A percentile compares a stretch with the other conserved stretches of the same genome.
These are phyloP conservation scores for Chymomyza fuscimana DNA, from an alignment of 2,888 invertebrate genomes.

Conservation along the genomic window DNA sequence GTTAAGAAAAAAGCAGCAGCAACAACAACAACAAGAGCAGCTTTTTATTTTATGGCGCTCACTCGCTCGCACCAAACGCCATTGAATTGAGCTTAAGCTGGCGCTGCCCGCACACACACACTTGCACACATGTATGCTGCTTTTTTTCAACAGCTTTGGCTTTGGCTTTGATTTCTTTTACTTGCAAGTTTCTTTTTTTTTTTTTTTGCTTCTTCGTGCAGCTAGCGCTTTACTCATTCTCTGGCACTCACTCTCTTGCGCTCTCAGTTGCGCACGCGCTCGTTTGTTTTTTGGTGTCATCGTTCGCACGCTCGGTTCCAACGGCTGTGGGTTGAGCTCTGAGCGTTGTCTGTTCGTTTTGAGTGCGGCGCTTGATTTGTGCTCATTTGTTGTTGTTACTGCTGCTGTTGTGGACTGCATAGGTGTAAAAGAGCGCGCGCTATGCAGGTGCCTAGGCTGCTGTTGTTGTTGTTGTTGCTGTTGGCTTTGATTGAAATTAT, in stretches of 20 bases:
- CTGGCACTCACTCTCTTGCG: slow-evolving; percentile 13
- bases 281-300: slow-evolving; percentile 21
- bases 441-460: slow-evolving; percentile 64
- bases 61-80: slow-evolving; percentile 67
- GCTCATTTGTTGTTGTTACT: slow-evolving; percentile 33
- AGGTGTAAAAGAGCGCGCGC: slow-evolving; percentile 68
- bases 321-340: background rate
- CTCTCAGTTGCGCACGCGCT: slow-evolving; percentile 59
- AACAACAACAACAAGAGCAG: slow-evolving; percentile 36
- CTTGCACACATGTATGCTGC: slow-evolving; percentile 16
- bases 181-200: slow-evolving; percentile 41
- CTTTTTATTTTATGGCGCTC: slow-evolving; percentile 51
- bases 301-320: slow-evolving; percentile 24
- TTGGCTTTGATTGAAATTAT: slow-evolving; percentile 69
- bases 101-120: slow-evolving; percentile 33
- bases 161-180: slow-evolving; percentile 67
- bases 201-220: slow-evolving; percentile 30
- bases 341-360: slow-evolving; percentile 28
- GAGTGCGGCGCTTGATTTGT: slow-evolving; percentile 60
- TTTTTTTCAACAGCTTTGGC: slow-evolving; percentile 50
- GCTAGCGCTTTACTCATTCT: slow-evolving; percentile 12
- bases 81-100: slow-evolving; percentile 67
- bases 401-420: slow-evolving; percentile 45
- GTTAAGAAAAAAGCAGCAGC: slow-evolving; percentile 46
- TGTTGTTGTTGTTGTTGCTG: slow-evolving; percentile 46